phyloP scores from a whole-genome alignment of 2,113 vertebrate species.

The Microtus oregoni region DNA sequence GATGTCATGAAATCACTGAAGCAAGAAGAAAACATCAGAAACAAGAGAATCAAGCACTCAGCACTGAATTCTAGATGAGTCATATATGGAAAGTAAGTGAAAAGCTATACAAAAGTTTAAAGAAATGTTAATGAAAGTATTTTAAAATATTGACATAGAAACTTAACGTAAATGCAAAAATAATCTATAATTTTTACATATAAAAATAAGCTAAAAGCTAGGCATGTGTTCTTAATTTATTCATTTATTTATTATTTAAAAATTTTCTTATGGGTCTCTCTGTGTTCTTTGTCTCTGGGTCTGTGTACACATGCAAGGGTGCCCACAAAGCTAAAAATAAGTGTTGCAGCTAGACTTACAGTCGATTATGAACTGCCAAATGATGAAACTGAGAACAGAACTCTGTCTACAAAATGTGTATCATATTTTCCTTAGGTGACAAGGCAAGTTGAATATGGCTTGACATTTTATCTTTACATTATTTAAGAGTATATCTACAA shows the following conservation, averaged over 20 bases:
- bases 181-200: neutral
- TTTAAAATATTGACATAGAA: neutral
- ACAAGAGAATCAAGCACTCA: neutral
- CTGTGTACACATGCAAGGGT: fast-evolving
- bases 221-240: neutral
- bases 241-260: neutral
- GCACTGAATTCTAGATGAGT: neutral
- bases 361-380: neutral
- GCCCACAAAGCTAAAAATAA: neutral
- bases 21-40: neutral
- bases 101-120: neutral
- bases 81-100: neutral
- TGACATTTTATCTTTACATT: neutral
- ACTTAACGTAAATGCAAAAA: neutral
- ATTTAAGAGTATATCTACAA: neutral
- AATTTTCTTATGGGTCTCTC: neutral
- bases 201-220: neutral
- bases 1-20: neutral
- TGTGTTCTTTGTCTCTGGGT: neutral
- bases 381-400: no score
- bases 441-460: neutral
- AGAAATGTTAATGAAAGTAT: neutral
- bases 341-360: neutral
- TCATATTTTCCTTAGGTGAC: neutral
- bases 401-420: neutral